Evolutionary conservation across 1,140 invertebrate genomes (phyloP).

Genomic region (Dermatophagoides farinae): DNA sequence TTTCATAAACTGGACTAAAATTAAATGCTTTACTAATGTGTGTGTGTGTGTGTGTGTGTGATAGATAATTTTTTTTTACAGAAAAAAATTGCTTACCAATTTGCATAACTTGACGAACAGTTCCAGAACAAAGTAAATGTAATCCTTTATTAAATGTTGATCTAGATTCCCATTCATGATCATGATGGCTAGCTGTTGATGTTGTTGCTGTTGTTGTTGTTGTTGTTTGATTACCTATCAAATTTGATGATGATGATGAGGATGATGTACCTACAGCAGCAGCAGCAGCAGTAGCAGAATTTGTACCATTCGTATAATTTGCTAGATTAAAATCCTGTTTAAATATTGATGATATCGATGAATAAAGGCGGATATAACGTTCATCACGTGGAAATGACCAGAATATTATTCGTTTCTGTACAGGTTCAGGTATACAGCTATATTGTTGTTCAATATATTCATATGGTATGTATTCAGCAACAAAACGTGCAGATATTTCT

Average conservation of each 20-base stretch:
- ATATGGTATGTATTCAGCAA: slow-evolving; percentile 60
- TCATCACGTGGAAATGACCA: slow-evolving; percentile 71
- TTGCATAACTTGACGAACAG: slow-evolving; percentile 62
- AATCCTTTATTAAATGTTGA: slow-evolving; percentile 50
- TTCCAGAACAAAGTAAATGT: slow-evolving; percentile 51
- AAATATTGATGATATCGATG: slow-evolving; percentile 34
- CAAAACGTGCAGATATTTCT: slow-evolving; percentile 58
- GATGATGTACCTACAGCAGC: not conserved
- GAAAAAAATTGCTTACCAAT: slow-evolving; percentile 42
- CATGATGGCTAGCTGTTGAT: slow-evolving; percentile 24
- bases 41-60: no score
- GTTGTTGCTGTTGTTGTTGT: not conserved
- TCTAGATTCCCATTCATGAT: slow-evolving; percentile 42
- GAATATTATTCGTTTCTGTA: slow-evolving; percentile 62
- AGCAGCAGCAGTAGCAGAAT: not conserved
- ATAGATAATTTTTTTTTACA: not conserved
- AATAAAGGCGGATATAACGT: slow-evolving; percentile 69
- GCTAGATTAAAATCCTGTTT: not conserved
- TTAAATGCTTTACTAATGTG: no score
- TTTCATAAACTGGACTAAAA: not conserved
- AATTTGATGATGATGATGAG: not conserved
- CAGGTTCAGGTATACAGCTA: slow-evolving; percentile 53
- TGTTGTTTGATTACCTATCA: not conserved
- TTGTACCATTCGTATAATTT: not conserved
- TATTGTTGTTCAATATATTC: slow-evolving; percentile 64